Evolutionary conservation across 2,888 invertebrate genomes (phyloP).

Genomic region (Tenthredo scrophulariae): DNA sequence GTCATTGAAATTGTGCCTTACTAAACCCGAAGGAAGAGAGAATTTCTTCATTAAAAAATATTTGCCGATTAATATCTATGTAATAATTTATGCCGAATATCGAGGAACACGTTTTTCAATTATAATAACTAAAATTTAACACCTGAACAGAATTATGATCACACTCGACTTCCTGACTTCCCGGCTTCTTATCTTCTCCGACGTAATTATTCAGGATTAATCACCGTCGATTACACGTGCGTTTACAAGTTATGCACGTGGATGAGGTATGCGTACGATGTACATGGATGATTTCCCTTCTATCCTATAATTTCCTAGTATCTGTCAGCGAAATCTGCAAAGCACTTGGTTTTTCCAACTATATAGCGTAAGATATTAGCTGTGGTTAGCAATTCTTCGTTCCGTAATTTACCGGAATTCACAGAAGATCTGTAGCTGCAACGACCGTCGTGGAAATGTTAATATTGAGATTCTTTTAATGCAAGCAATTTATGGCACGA

Average conservation of each 20-base stretch:
- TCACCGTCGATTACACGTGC: slow-evolving; percentile 34
- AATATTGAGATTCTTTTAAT: neutral
- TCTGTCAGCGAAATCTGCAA: neutral
- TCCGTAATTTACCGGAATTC: neutral
- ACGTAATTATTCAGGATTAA: slow-evolving; percentile 36
- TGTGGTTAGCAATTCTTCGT: neutral
- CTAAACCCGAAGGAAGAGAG: neutral
- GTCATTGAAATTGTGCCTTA: neutral
- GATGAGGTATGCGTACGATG: slow-evolving; percentile 5
- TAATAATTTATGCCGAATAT: neutral
- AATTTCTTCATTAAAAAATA: neutral
- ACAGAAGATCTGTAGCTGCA: neutral
- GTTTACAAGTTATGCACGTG: slow-evolving; percentile 18
- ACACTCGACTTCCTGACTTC: slow-evolving; percentile 7
- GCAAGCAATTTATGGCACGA: slow-evolving; percentile 1
- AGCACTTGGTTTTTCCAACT: slow-evolving; percentile 6
- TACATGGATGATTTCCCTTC: neutral
- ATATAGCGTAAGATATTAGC: neutral
- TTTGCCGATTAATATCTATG: neutral
- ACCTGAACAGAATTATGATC: neutral
- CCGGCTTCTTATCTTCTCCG: slow-evolving; percentile 22
- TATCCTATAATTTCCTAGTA: slow-evolving; percentile 9
- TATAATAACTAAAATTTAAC: neutral
- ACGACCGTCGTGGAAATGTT: neutral
- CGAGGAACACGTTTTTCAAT: slow-evolving; percentile 24